These are phyloP conservation scores for Psittacus erithacus DNA, from an alignment of 2,113 vertebrate species.

Conservation along the genomic window DNA sequence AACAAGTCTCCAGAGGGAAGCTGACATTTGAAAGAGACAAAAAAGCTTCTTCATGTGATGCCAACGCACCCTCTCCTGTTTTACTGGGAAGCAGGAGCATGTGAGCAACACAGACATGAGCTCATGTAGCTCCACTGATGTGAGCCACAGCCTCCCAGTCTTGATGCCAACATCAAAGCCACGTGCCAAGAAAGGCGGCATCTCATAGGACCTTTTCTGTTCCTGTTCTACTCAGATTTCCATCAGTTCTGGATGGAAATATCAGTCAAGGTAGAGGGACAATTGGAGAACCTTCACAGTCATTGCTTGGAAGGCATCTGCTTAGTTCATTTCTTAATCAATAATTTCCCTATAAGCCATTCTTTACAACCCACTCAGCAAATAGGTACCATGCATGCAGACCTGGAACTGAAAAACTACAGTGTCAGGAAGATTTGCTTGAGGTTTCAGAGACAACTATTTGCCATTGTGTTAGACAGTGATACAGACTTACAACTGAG, in stretches of 20 bases:
- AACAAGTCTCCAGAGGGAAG: constrained; percentile 31
- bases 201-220: neutral
- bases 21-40: constrained; percentile 56
- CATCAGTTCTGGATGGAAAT: neutral
- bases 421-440: neutral
- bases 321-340: neutral
- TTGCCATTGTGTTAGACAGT: neutral
- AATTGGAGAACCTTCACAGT: neutral
- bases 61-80: constrained; percentile 34
- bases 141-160: neutral
- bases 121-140: neutral
- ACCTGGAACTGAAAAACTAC: neutral
- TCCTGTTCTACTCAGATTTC: neutral
- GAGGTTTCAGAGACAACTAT: neutral
- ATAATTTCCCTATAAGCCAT: neutral
- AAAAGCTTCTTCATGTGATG: constrained; percentile 63
- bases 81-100: constrained; percentile 25
- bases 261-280: neutral
- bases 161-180: neutral
- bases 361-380: neutral
- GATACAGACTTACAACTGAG: neutral
- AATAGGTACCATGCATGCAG: neutral
- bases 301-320: neutral
- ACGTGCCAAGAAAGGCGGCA: neutral
- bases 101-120: constrained; percentile 35